Evolutionary conservation across 2,113 vertebrate species (phyloP).

Genomic region (Campylomormyrus numenius): DNA sequence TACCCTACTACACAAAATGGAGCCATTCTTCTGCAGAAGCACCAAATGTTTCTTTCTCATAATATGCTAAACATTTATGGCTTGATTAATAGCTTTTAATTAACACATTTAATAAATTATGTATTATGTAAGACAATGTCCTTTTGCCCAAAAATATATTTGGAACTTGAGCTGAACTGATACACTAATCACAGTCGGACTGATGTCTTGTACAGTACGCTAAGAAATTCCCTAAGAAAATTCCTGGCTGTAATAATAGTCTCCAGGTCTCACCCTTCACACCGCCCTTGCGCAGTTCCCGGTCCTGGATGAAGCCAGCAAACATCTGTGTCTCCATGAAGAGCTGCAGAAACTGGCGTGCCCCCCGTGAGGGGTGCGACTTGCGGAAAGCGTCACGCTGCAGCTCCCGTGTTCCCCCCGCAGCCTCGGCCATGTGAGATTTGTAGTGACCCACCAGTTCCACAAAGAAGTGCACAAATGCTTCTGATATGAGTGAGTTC

Average conservation of each 20-base stretch:
- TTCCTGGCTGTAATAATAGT: background rate
- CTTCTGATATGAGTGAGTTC: conserved; percentile 80
- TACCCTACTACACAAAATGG: background rate
- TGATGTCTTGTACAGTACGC: too few relatives aligned
- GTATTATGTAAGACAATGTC: background rate
- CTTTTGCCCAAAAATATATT: background rate
- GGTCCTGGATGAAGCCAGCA: conserved; percentile 91
- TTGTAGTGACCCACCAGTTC: conserved; percentile 92
- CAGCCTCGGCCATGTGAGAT: conserved; percentile 74
- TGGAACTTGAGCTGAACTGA: background rate
- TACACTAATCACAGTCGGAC: background rate
- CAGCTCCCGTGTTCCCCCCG: conserved; percentile 65
- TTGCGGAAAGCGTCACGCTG: conserved; percentile 84
- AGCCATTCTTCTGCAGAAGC: background rate
- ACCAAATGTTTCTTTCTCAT: background rate
- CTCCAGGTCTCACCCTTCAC: conserved; percentile 66
- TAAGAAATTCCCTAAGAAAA: background rate
- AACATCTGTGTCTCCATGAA: conserved; percentile 99
- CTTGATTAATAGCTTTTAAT: background rate
- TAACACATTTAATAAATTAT: background rate
- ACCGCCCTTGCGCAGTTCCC: conserved; percentile 78
- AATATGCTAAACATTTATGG: background rate
- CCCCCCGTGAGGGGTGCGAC: conserved; percentile 77
- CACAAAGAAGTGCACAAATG: conserved; percentile 90
- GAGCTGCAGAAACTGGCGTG: conserved; percentile 83